Conservation (phyloP, 2,888 invertebrate genomes). For the Scaptomyza reducta region DNA sequence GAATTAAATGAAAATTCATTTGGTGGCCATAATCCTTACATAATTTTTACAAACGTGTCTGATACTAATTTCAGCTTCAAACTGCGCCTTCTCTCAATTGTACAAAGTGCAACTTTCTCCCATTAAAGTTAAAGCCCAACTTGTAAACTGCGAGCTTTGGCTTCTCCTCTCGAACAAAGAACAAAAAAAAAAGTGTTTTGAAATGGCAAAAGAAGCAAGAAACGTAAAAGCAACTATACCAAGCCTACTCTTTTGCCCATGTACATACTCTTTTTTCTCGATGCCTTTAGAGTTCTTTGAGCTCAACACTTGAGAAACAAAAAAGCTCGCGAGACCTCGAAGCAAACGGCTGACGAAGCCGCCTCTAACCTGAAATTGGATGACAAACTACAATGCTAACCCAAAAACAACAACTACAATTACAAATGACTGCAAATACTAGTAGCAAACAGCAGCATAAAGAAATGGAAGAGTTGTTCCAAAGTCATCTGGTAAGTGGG, state of each 20-base stretch:
- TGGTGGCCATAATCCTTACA: background rate
- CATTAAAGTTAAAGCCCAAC: background rate
- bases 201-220: background rate
- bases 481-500: no score
- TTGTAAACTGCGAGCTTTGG: no score
- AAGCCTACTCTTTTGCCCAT: background rate
- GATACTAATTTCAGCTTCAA: background rate
- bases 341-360: no score
- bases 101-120: background rate
- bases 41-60: background rate
- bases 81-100: background rate
- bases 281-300: slow-evolving; percentile 24
- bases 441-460: slow-evolving; percentile 47
- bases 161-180: no score
- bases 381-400: slow-evolving; percentile 50
- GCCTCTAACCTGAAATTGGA: no score
- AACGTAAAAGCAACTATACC: slow-evolving; percentile 1
- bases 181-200: no score
- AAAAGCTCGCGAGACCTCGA: slow-evolving; percentile 46
- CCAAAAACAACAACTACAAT: slow-evolving; percentile 9
- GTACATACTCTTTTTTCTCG: background rate
- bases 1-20: background rate
- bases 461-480: slow-evolving; percentile 61
- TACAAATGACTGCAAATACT: slow-evolving; percentile 67
- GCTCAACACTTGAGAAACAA: slow-evolving; percentile 26